Base-by-base conservation (phyloP, 2,797 vertebrate genomes). In the Sebastes jordani region DNA sequence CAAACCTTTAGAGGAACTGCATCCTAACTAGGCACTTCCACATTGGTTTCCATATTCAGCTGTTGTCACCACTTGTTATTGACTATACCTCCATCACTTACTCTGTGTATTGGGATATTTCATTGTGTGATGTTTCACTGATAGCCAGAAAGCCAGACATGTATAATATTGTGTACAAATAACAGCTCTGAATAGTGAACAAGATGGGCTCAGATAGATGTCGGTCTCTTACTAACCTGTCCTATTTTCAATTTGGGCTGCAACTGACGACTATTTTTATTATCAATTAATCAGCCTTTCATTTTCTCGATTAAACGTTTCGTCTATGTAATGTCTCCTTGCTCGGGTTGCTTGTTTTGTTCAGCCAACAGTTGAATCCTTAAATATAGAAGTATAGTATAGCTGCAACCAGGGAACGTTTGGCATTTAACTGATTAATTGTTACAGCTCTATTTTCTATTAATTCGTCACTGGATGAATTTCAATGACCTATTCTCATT, bases 1-100 rank as follows among this genome's bases (percentile, higher is more conserved):
- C 13, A 59, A 13, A 34, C 32, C 6, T 54, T 52, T 22, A 74
- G 75, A 82, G 84, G 82, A 88, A 86, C 64, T 82, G 69, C 20
- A 73, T 76, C 71, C 61, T 22, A 13, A 38, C 36, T 38, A 73
- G 8, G 2, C 46, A 61, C 75, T 87, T 88, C 82, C 70, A 82
- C 79, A 49, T 72, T 6, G 11, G 23, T 29, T 46, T 67, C 4
- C 29, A 14, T 23, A 54, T 11, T 67, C 58, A 73, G 38, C 52
- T 5, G 23, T 60, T 71, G 54, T 62, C 11, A 2, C 11, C 9
- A 32, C n/a, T 59, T 74, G 5, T 70, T 59, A 25, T 60, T 1
- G 10, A 32, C 54, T 25, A 4, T 11, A 13, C 2, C 10, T 76
- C 42, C 6, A 16, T 34, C 0, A 4, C 10, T 60, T 29, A 30